A percentile compares a stretch with the other conserved stretches of the same genome.
These are phyloP conservation scores for Anolis apletophallus DNA, from an alignment of 2,797 vertebrate genomes.

Conservation along the genomic window DNA sequence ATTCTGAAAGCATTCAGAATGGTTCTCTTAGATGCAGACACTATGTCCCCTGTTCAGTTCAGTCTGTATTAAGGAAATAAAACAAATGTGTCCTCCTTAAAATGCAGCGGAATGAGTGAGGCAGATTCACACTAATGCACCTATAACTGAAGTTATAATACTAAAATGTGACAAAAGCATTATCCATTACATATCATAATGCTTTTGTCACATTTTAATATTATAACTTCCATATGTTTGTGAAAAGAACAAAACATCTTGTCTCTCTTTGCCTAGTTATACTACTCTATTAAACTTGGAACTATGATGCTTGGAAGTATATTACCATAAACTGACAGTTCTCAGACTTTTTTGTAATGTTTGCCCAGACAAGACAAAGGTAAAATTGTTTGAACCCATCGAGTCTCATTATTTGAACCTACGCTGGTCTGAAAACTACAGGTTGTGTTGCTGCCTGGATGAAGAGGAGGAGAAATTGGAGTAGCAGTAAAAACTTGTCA, in stretches of 20 bases:
- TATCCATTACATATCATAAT: neutral
- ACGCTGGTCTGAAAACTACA: too few relatives aligned
- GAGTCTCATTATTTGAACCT: neutral
- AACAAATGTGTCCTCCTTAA: neutral
- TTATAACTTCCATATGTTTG: neutral
- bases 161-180: neutral
- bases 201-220: neutral
- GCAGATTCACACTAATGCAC: neutral
- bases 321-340: neutral
- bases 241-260: neutral
- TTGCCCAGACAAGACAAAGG: neutral
- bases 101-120: neutral
- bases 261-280: neutral
- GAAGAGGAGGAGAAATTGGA: neutral
- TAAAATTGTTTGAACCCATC: neutral
- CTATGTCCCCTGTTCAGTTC: neutral
- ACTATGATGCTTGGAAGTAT: neutral
- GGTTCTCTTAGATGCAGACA: neutral
- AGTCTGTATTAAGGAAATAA: conserved; percentile 8
- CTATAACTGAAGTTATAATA: neutral
- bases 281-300: neutral
- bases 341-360: neutral
- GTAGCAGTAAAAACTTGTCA: neutral
- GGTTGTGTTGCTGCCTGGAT: too few relatives aligned
- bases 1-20: neutral